These are phyloP conservation scores for Molothrus aeneus DNA, from an alignment of 2,797 vertebrate species.

Conservation along the genomic window DNA sequence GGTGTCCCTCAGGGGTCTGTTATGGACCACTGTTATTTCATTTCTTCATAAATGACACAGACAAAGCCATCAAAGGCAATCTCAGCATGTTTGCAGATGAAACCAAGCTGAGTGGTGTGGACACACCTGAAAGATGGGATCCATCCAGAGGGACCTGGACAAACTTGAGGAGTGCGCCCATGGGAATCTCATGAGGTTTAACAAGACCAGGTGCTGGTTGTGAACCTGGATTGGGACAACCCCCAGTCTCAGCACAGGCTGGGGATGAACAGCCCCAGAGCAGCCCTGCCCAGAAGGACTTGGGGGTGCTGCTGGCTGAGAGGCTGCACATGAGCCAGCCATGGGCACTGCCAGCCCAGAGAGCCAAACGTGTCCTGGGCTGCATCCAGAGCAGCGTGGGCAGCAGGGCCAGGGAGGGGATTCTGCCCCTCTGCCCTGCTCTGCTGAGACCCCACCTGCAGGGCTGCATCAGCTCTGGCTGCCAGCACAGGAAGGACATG, in stretches of 20 bases:
- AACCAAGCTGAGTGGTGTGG: neutral
- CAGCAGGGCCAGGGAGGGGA: neutral
- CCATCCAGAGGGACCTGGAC: neutral
- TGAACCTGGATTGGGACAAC: accelerated
- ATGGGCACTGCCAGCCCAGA: neutral
- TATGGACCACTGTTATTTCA: neutral
- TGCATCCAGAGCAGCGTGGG: neutral
- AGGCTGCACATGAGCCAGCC: neutral
- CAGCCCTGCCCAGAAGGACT: neutral
- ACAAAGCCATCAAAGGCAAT: neutral
- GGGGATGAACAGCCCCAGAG: neutral
- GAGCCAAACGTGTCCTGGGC: neutral
- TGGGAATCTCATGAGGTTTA: neutral
- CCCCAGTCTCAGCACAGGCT: accelerated
- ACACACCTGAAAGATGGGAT: neutral
- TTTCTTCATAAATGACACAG: neutral
- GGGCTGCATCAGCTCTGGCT: neutral
- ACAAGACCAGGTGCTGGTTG: neutral
- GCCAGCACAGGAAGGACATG: neutral
- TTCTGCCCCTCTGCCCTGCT: neutral
- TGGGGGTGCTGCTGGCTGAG: neutral
- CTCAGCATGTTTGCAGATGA: neutral
- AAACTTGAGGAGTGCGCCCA: accelerated
- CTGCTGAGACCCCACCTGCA: neutral
- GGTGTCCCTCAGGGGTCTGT: neutral